Base-by-base conservation (phyloP, 2,888 invertebrate species). In the Tenthredo amoena region DNA sequence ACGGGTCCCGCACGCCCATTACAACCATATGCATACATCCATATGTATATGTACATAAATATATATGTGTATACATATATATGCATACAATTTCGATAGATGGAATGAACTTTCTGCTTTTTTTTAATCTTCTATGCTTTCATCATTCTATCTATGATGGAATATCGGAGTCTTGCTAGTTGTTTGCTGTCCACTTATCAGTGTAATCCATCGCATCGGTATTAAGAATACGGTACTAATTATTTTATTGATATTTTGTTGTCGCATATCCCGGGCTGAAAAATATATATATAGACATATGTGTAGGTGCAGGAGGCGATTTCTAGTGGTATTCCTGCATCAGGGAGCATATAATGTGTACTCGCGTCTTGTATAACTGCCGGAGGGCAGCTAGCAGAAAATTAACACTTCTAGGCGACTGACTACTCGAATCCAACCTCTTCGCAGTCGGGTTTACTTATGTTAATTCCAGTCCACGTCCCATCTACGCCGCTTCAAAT, bases 361-460 rank as follows among this genome's bases (percentile, higher is more conserved):
- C 71, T 50, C 43, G 37, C 5, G 21, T 26, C 85, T 76, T 55
- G 31, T 31, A 58, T 55, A 58, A 58, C 79, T 81, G 50, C 72
- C 84, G 47, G 58, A 86, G 87, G 86, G 86, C 84, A 86, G 65
- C 87, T 89, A 89, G 90, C 90, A 87, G 87, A 90, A 91, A 92
- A 92, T 92, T 92, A 92, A 91, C 92, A 92, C 92, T 91, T 92
- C 91, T 89, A 88, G 90, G n/a, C 82, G 84, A 85, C 72, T 83
- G 71, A 79, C 55, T 58, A 58, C 50, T 55, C 79, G 68, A 83
- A 83, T 65, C 40, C 68, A 55, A 68, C 65, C 43, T 68, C 68
- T 62, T 88, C 86, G 88, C 87, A 88, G 87, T 86, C 87, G 87
- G 87, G 92, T 93, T 92, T 93, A 90, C 90, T 93, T 93, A 93